Evolutionary conservation across 1,140 invertebrate species (phyloP).

Genomic region (Gryon sp.): DNA sequence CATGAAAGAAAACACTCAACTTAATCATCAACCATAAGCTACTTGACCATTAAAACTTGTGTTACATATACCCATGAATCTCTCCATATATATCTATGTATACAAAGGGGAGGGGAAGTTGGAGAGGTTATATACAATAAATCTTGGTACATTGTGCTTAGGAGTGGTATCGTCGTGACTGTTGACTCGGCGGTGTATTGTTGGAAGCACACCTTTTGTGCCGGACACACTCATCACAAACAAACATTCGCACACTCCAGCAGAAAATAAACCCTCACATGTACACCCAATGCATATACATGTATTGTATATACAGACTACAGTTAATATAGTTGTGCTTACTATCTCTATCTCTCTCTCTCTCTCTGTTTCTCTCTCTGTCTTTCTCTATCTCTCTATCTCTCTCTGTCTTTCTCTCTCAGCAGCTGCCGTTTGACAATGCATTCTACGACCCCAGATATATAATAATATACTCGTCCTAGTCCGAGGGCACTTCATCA

Average conservation of each 20-base stretch:
- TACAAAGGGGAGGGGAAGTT: slow-evolving; percentile 38
- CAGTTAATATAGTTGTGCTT: slow-evolving; percentile 76
- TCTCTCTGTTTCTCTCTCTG: no score
- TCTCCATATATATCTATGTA: no score
- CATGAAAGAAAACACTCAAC: slow-evolving; percentile 26
- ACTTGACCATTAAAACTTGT: slow-evolving; percentile 62
- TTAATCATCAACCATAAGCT: slow-evolving; percentile 58
- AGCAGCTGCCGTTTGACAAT: slow-evolving; percentile 77
- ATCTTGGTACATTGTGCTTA: slow-evolving; percentile 77
- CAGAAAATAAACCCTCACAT: slow-evolving; percentile 38
- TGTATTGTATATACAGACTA: slow-evolving; percentile 51
- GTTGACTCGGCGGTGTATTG: slow-evolving; percentile 77
- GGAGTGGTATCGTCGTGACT: slow-evolving; percentile 74
- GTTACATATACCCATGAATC: no score
- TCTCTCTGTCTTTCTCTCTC: no score
- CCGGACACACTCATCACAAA: slow-evolving; percentile 73
- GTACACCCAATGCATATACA: slow-evolving; percentile 21
- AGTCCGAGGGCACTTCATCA: slow-evolving; percentile 74
- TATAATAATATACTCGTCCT: slow-evolving; percentile 77
- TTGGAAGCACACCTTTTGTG: slow-evolving; percentile 76
- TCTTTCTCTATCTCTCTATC: no score
- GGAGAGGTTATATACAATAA: slow-evolving; percentile 73
- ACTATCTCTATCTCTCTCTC: no score
- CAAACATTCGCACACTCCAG: slow-evolving; percentile 72
- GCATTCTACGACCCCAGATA: slow-evolving; percentile 70